Evolutionary conservation across 2,113 vertebrate species (phyloP), one percentile per base, ranked within the genome.

Genomic region (Myotis brandtii): DNA sequence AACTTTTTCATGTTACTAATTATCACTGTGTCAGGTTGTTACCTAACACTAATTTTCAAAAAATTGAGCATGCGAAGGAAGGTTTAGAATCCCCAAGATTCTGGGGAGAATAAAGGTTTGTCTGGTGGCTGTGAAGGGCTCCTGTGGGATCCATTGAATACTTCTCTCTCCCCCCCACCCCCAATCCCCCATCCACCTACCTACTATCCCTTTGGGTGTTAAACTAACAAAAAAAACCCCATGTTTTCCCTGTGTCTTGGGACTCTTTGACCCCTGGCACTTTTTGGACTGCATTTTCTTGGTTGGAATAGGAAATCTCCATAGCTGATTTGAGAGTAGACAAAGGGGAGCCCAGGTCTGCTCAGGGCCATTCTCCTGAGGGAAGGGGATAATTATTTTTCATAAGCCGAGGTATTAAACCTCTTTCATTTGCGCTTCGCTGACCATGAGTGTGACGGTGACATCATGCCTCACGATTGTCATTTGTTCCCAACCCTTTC

Each of bases 291-390:
- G 7, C 10, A 16, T 81, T 75, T 94, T 62, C 70, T 62, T 93
- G 84, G 72, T 81, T 81, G 40, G 12, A 81, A 40, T 48, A n/a
- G 77, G 27, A 48, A 89, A 54, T 89, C 46, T 72, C 34, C 23
- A 12, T 72, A 48, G 86, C n/a, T 69, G 59, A 80, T 80, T 21
- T 16, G 52, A 92, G 27, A 93, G 46, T 40, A 95, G 91, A 97
- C 94, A 96, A 94, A 97, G 94, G 93, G 94, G 79, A 86, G 13
- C 66, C 79, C 91, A 70, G 6, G 67, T 70, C 76, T 56, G 73
- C 52, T 82, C 32, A 37, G 85, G 85, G 86, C 82, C n/a, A 3
- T 73, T 93, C 72, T 89, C 77, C 6, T 14, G 37, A 92, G 85
- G 67, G 87, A 86, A 34, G 27, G 32, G n/a, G 75, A 59, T 83